Percentiles rank a stretch among this genome's conserved stretches.
phyloP scores from a whole-genome alignment of 2,113 vertebrate genomes.

The Orcinus orca region DNA sequence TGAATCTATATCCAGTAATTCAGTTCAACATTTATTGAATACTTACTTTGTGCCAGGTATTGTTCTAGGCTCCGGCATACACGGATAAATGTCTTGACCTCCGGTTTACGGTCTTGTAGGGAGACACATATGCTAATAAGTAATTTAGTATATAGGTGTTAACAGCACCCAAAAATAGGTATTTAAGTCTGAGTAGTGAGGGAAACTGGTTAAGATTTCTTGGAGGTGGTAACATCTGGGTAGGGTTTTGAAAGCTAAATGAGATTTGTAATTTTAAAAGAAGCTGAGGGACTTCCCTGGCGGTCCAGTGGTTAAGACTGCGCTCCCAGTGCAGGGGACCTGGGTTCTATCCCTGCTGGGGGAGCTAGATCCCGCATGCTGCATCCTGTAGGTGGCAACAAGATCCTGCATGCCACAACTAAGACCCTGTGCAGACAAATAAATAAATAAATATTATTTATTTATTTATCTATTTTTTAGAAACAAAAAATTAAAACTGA shows the following conservation, averaged over 20 bases:
- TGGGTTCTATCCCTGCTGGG: too few species aligned
- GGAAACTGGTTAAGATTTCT: neutral
- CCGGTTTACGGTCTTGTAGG: neutral
- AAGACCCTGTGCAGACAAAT: too few species aligned
- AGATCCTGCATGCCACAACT: too few species aligned
- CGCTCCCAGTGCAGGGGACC: too few species aligned
- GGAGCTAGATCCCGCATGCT: too few species aligned
- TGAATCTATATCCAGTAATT: neutral
- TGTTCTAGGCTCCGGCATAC: neutral
- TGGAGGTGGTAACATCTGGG: neutral
- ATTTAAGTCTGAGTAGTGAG: neutral
- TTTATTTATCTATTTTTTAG: too few species aligned
- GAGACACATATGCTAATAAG: neutral
- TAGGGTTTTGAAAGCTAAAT: neutral
- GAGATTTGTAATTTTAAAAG: neutral
- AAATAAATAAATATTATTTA: too few species aligned
- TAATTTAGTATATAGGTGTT: neutral
- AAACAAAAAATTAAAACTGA: neutral
- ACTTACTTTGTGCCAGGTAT: neutral
- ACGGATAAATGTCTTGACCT: neutral
- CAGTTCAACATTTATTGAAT: neutral
- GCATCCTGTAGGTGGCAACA: too few species aligned
- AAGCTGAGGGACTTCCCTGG: neutral
- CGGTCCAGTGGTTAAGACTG: too few species aligned
- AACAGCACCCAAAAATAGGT: neutral